Evolutionary conservation across 2,888 invertebrate species (phyloP).

Genomic region (Drosophila mulleri): DNA sequence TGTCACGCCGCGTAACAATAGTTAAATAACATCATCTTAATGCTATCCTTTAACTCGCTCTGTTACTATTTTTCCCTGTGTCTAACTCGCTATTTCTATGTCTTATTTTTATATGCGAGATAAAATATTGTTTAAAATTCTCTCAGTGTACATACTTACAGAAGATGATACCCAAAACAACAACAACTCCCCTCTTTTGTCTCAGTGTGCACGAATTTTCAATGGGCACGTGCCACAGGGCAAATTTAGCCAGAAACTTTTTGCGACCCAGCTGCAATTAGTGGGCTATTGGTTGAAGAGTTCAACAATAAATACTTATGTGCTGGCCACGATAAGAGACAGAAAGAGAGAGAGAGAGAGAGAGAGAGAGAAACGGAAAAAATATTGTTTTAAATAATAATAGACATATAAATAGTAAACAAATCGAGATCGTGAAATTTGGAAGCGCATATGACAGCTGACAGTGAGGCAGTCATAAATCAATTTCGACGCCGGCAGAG

Average conservation of each 20-base stretch:
- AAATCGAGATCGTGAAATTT: constrained; percentile 35
- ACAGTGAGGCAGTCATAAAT: constrained; percentile 59
- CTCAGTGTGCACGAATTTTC: constrained; percentile 29
- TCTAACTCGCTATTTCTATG: too few species aligned
- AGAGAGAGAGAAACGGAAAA: background rate
- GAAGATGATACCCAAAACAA: background rate
- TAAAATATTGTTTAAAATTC: background rate
- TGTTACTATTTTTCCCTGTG: too few species aligned
- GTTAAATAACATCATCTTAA: too few species aligned
- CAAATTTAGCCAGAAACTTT: constrained; percentile 25
- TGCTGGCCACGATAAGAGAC: constrained; percentile 17
- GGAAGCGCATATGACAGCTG: constrained; percentile 51
- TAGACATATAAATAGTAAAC: background rate
- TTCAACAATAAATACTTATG: constrained; percentile 27
- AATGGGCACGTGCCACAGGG: constrained; percentile 36
- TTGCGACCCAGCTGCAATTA: constrained; percentile 40
- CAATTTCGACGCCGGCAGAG: constrained; percentile 53
- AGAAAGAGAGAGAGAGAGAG: too few species aligned
- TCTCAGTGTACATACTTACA: background rate
- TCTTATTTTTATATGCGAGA: too few species aligned
- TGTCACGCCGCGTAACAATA: too few species aligned
- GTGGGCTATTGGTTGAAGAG: constrained; percentile 25
- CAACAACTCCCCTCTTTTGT: constrained; percentile 1
- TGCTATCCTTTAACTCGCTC: too few species aligned
- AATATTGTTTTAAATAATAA: too few species aligned